Base-by-base conservation (phyloP, 2,888 invertebrate species). In the Pedicia rivosa region DNA sequence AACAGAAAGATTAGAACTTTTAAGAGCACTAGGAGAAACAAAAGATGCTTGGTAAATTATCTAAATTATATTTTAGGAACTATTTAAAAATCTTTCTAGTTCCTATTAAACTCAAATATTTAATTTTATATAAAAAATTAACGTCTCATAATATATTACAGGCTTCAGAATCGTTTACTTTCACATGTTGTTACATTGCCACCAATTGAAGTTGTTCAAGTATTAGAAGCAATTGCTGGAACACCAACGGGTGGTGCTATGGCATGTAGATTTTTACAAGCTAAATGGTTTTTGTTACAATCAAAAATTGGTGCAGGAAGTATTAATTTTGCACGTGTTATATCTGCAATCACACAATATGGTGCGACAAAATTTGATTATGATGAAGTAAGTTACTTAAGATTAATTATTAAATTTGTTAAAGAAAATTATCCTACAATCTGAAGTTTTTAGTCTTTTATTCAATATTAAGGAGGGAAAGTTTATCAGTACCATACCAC, bases 341-440 rank as follows among this genome's bases (percentile, higher is more conserved):
- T 62, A 52, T 59, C 61, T 40, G 58, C 62, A 38, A 62, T 62
- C 43, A 62, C 62, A 26, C 57, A 61, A 46, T 62, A 62, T 46
- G 62, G 62, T 36, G 59, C 62, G 32, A 62, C 61, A 14, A 61
- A 61, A 43, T 62, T 62, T 42, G 62, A 62, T 44, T 62, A 60
- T 44, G 61, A 62, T 49, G 62, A 62, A 54, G 62, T 62, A 42
- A 44, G 41, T 30, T 17, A n/a, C 24, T n/a, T 22, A 17, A 2
- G 4, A 27, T 27, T 6, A 12, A 27, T 10, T 32, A n/a, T 19
- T 32, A 15, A 31, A 16, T 9, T 16, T 32, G 12, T 19, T 29
- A 10, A 24, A 24, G 10, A 24, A 10, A 5, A 24, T 24, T 24
- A 5, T 5, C n/a, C 10, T 5, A 10, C n/a, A 10, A 10, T 24